These are phyloP conservation scores for Nansenia antarctica DNA, from an alignment of 2,113 vertebrate genomes.

Conservation along the genomic window DNA sequence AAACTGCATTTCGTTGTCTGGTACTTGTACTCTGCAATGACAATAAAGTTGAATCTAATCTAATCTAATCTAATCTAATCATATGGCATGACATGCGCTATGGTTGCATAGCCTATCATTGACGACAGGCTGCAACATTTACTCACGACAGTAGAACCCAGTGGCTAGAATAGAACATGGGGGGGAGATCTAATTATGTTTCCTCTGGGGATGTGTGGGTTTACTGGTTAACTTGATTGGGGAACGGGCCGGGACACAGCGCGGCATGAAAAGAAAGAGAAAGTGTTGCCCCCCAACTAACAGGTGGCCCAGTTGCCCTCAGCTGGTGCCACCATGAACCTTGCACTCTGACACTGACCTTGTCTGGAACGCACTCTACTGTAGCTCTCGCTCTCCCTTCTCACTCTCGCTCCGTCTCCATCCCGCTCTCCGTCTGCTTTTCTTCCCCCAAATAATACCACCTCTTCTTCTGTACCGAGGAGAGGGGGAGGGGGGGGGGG, in stretches of 20 bases:
- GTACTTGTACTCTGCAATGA: too few species aligned
- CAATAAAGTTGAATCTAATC: too few species aligned
- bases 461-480: conserved; percentile 33
- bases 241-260: conserved; percentile 64
- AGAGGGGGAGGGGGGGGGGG: conserved; percentile 22
- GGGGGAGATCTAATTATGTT: conserved; percentile 69
- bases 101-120: too few species aligned
- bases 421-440: conserved; percentile 9
- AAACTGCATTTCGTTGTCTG: too few species aligned
- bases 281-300: conserved; percentile 79
- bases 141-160: too few species aligned
- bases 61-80: too few species aligned
- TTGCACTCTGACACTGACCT: conserved; percentile 86
- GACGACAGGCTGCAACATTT: too few species aligned
- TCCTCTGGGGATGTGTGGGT: conserved; percentile 65
- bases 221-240: conserved; percentile 87
- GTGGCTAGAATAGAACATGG: conserved; percentile 28
- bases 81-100: too few species aligned
- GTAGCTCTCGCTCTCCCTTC: conserved; percentile 30
- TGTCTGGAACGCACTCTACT: conserved; percentile 79
- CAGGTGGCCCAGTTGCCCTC: conserved; percentile 91
- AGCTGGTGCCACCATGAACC: conserved; percentile 89
- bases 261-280: conserved; percentile 67
- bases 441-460: conserved; percentile 41
- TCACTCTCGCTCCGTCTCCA: conserved; percentile 30